A percentile compares a stretch with the other conserved stretches of the same genome.
These are phyloP conservation scores for Pontoporia blainvillei DNA, from an alignment of 2,113 vertebrate genomes.

Conservation along the genomic window DNA sequence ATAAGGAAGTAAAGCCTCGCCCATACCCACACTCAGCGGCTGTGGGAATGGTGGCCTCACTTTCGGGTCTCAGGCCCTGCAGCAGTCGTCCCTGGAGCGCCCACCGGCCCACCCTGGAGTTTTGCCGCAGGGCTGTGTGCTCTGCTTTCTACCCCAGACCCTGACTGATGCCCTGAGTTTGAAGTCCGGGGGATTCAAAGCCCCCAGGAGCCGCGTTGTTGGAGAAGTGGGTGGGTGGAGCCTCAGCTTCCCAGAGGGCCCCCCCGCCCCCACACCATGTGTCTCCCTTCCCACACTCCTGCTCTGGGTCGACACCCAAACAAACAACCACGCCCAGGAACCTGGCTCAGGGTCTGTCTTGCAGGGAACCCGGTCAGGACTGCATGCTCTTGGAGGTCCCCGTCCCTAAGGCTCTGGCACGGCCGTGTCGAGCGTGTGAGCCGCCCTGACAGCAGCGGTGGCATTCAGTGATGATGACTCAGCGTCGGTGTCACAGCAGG, in stretches of 20 bases:
- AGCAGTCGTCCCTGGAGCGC: no score
- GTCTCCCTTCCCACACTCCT: background rate
- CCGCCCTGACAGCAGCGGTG: rapidly evolving
- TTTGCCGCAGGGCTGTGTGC: background rate
- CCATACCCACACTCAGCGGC: rapidly evolving
- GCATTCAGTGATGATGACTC: rapidly evolving
- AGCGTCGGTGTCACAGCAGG: rapidly evolving
- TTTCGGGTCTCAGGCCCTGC: rapidly evolving
- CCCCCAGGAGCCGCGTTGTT: background rate
- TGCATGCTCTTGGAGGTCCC: no score
- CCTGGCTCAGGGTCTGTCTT: background rate
- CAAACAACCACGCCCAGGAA: background rate
- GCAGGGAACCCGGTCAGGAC: background rate
- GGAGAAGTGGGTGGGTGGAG: background rate
- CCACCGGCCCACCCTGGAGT: background rate
- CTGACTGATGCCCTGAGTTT: background rate
- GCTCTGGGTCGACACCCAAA: background rate
- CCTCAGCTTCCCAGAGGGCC: background rate
- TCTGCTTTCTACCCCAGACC: background rate
- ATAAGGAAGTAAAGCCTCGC: background rate
- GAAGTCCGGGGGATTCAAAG: background rate
- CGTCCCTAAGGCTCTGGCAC: background rate
- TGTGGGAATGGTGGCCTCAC: rapidly evolving
- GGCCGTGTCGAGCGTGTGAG: background rate
- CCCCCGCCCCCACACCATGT: no score